Evolutionary conservation across 1,140 invertebrate genomes (phyloP).

Genomic region (Drosophila bocki): DNA sequence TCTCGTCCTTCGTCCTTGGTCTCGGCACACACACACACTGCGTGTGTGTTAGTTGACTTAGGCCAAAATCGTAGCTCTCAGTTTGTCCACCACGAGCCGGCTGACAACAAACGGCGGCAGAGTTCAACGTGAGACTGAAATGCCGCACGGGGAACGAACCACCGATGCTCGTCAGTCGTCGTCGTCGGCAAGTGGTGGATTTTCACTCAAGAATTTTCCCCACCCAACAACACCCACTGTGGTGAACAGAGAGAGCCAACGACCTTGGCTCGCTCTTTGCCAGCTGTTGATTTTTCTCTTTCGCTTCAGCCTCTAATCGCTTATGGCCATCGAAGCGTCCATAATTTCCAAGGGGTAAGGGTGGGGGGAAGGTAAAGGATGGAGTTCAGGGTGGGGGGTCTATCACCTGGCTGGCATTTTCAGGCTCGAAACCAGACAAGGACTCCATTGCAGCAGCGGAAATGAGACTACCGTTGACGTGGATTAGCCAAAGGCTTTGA

Average conservation of each 20-base stretch:
- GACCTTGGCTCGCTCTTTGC: slow-evolving; percentile 72
- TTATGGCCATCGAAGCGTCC: slow-evolving; percentile 27
- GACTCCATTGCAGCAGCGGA: slow-evolving; percentile 1
- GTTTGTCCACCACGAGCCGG: slow-evolving; percentile 13
- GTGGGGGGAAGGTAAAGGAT: not conserved
- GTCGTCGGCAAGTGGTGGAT: slow-evolving; percentile 47
- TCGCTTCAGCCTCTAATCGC: slow-evolving; percentile 5
- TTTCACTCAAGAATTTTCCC: slow-evolving; percentile 13
- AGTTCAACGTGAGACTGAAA: slow-evolving; percentile 79
- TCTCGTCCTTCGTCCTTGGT: slow-evolving; percentile 21
- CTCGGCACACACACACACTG: not conserved
- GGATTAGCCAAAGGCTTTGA: not conserved
- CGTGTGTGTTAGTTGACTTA: not conserved
- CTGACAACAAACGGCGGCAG: slow-evolving; percentile 67
- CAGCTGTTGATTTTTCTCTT: slow-evolving; percentile 72
- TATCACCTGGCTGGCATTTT: slow-evolving; percentile 7
- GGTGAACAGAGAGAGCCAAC: slow-evolving; percentile 47
- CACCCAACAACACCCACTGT: slow-evolving; percentile 3
- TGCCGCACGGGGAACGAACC: slow-evolving; percentile 26
- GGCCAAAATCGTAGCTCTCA: slow-evolving; percentile 11
- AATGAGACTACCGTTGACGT: not conserved
- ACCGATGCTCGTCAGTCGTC: not conserved
- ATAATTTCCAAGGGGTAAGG: slow-evolving; percentile 14
- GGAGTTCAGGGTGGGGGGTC: not conserved
- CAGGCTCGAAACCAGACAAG: not conserved